Conservation (phyloP, 2,888 invertebrate species). For the Megalurothrips usitatus region DNA sequence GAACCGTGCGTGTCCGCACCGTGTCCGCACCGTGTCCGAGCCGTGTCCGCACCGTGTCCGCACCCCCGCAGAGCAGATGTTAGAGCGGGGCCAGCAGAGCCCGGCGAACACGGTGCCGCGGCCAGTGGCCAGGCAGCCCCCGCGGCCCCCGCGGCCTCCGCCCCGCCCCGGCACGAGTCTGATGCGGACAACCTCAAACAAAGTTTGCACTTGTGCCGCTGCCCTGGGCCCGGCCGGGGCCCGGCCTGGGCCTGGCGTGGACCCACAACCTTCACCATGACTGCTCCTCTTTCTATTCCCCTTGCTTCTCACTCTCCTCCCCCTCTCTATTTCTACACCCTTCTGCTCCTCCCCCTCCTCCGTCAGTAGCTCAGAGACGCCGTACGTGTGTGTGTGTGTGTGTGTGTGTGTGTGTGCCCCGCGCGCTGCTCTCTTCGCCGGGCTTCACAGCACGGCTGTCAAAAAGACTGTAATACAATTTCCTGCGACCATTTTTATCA, state of each 20-base stretch:
- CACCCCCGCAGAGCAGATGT: too few relatives aligned
- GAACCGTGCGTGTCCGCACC: too few relatives aligned
- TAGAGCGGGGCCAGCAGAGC: too few relatives aligned
- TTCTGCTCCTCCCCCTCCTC: not conserved
- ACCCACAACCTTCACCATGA: too few relatives aligned
- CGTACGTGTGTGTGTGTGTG: too few relatives aligned
- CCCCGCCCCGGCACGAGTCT: not conserved
- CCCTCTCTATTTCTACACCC: not conserved
- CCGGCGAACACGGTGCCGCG: too few relatives aligned
- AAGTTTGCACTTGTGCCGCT: conserved; percentile 8
- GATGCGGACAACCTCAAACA: conserved; percentile 14
- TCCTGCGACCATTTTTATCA: conserved; percentile 23
- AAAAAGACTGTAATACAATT: conserved; percentile 18
- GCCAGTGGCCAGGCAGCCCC: too few relatives aligned
- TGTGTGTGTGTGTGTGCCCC: not conserved
- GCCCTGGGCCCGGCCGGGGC: not conserved
- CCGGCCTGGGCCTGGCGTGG: not conserved
- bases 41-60: too few relatives aligned
- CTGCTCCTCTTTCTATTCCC: not conserved
- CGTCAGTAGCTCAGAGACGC: too few relatives aligned
- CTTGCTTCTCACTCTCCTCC: not conserved
- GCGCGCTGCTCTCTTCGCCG: not conserved
- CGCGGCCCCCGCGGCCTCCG: too few relatives aligned
- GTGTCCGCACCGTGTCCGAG: too few relatives aligned
- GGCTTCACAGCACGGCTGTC: not conserved